Evolutionary conservation across 2,113 vertebrate genomes (phyloP).

Genomic region (Alligator mississippiensis): DNA sequence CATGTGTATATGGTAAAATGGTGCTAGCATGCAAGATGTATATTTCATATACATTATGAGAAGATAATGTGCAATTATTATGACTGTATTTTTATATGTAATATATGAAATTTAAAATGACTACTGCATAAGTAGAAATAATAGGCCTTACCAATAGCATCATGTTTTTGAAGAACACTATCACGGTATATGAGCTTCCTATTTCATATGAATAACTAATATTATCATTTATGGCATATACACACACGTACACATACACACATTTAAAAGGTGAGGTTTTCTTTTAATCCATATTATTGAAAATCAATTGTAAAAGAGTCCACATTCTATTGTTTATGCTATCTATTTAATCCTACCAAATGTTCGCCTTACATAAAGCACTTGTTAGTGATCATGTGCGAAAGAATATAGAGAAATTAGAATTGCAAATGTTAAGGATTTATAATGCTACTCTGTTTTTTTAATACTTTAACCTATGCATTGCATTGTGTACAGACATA

Average conservation of each 20-base stretch:
- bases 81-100: conserved; percentile 18
- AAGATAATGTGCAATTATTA: background rate
- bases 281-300: conserved; percentile 3
- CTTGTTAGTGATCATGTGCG: background rate
- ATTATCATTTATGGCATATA: background rate
- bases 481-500: background rate
- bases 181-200: background rate
- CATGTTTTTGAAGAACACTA: conserved; percentile 13
- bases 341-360: background rate
- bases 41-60: background rate
- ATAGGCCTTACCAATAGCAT: background rate
- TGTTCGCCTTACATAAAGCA: background rate
- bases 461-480: background rate
- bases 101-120: conserved; percentile 19
- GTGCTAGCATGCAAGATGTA: background rate
- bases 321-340: background rate
- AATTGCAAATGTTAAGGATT: background rate
- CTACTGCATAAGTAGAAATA: background rate
- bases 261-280: background rate
- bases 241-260: background rate
- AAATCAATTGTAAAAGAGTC: background rate
- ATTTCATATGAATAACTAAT: background rate
- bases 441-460: background rate
- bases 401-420: background rate
- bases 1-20: conserved; percentile 30